A percentile compares a stretch with the other conserved stretches of the same genome.
Conservation (phyloP, 2,888 invertebrate species). For the Neoascia interrupta region DNA sequence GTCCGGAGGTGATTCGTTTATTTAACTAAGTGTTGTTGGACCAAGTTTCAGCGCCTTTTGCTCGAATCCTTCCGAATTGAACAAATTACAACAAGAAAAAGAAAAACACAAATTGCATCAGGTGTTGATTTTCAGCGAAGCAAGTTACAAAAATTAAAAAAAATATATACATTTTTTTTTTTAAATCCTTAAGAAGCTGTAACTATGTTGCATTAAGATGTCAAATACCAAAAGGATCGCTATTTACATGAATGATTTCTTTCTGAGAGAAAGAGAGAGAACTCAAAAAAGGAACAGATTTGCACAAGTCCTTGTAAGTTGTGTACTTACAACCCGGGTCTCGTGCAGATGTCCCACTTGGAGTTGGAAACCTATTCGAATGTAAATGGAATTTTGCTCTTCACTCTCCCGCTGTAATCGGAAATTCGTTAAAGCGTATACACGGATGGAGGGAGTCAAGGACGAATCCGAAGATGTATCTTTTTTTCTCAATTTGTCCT, state of each 20-base stretch:
- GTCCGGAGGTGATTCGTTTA: constrained; percentile 54
- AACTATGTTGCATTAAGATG: constrained; percentile 38
- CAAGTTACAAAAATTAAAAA: too few relatives aligned
- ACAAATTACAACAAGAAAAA: too few relatives aligned
- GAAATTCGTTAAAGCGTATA: constrained; percentile 61
- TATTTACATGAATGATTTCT: constrained; percentile 56
- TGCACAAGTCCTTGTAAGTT: constrained; percentile 13
- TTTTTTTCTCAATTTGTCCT: constrained; percentile 11
- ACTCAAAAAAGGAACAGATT: constrained; percentile 18
- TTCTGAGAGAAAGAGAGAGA: too few relatives aligned
- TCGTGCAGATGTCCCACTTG: constrained; percentile 50
- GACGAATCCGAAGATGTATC: constrained; percentile 15
- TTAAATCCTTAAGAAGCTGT: constrained; percentile 30
- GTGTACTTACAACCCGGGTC: constrained; percentile 49
- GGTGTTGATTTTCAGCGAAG: too few relatives aligned
- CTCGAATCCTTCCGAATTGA: too few relatives aligned
- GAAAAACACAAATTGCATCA: neutral
- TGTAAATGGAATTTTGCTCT: constrained; percentile 47
- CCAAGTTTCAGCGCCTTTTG: constrained; percentile 22
- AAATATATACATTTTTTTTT: constrained; percentile 1
- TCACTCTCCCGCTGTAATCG: constrained; percentile 30
- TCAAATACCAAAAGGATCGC: constrained; percentile 25
- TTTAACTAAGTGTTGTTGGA: constrained; percentile 44
- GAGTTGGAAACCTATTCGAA: constrained; percentile 48
- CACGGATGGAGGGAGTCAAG: constrained; percentile 14